These are phyloP conservation scores for Recurvirostra avosetta DNA, from an alignment of 2,113 vertebrate species.

Conservation along the genomic window DNA sequence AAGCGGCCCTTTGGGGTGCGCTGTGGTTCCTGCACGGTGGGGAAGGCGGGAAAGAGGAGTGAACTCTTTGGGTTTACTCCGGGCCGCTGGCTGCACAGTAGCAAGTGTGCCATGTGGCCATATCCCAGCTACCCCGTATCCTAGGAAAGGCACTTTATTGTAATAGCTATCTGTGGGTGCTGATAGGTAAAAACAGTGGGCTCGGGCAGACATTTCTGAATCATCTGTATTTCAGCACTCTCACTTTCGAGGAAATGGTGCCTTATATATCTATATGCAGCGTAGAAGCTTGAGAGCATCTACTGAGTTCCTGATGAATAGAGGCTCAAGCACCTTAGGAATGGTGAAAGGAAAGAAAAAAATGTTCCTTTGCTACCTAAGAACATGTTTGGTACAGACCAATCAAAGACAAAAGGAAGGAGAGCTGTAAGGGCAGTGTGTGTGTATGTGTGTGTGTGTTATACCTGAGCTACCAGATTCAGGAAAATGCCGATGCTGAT, in stretches of 20 bases:
- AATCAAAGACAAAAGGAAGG: not conserved
- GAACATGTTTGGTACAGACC: not conserved
- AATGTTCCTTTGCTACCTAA: not conserved
- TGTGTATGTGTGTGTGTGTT: not conserved
- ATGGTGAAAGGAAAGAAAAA: not conserved
- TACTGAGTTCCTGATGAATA: not conserved
- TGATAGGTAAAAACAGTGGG: not conserved
- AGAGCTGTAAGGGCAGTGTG: too few relatives aligned
- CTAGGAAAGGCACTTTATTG: not conserved
- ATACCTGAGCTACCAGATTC: not conserved
- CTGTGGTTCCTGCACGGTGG: accelerated
- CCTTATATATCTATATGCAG: not conserved
- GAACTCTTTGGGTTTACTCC: not conserved
- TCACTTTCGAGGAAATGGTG: not conserved
- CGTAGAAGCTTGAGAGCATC: not conserved
- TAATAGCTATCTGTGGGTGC: accelerated
- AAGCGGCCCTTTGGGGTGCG: not conserved
- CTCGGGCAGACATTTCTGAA: not conserved
- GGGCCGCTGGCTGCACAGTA: not conserved
- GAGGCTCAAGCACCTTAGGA: not conserved
- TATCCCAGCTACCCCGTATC: accelerated
- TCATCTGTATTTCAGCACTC: not conserved
- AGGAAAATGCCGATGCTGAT: not conserved
- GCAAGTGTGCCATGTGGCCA: not conserved
- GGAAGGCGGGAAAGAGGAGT: not conserved